Conservation (phyloP, 1,140 invertebrate species). For the Polypedilum vanderplanki region DNA sequence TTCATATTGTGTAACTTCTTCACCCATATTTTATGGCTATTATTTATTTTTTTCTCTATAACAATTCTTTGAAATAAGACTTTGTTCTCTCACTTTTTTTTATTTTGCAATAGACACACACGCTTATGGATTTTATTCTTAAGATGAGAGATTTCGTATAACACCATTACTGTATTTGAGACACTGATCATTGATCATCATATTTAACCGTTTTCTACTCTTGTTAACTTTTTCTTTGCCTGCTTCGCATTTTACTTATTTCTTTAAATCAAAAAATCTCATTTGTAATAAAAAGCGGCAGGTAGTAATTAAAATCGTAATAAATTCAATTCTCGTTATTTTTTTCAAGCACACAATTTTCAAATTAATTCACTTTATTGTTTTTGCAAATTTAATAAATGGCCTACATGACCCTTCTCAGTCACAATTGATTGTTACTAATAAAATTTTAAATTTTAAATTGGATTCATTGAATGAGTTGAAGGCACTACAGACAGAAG, state of each 20-base stretch:
- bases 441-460: slow-evolving; percentile 3
- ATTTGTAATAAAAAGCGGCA: background rate
- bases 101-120: no score
- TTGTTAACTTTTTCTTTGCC: no score
- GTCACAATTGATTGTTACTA: background rate
- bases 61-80: background rate
- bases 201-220: background rate
- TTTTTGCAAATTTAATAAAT: background rate
- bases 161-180: slow-evolving; percentile 7
- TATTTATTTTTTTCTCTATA: background rate
- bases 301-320: background rate
- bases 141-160: background rate
- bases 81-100: background rate
- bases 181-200: background rate
- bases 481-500: background rate
- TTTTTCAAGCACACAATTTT: background rate
- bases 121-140: background rate
- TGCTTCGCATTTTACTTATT: background rate
- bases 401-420: background rate
- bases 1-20: slow-evolving; percentile 26
- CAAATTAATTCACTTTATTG: background rate
- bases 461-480: background rate
- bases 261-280: background rate
- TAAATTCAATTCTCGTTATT: background rate
- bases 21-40: slow-evolving; percentile 21